Conservation (phyloP, 2,113 vertebrate genomes). For the Psittacula cyanocephala region DNA sequence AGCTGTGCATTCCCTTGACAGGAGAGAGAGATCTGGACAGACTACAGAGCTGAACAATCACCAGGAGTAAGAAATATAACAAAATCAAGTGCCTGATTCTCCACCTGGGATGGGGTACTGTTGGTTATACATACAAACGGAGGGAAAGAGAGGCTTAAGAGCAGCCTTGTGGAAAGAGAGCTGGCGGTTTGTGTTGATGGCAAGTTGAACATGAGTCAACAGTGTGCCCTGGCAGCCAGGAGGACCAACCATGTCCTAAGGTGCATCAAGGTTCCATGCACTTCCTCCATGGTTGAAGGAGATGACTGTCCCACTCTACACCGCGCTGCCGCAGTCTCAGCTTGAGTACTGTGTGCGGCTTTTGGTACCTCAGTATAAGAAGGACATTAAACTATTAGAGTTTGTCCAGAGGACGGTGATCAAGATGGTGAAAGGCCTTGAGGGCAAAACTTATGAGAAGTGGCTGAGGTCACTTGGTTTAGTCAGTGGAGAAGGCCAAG, state of each 20-base stretch:
- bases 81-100: background rate
- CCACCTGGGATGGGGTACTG: background rate
- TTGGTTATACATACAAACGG: background rate
- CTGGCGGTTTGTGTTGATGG: background rate
- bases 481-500: background rate
- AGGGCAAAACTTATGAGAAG: background rate
- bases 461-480: background rate
- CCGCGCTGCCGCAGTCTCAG: background rate
- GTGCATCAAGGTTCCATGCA: background rate
- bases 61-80: background rate
- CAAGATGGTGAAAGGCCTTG: background rate
- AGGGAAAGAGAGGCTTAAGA: background rate
- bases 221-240: background rate
- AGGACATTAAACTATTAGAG: background rate
- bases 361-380: background rate
- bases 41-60: background rate
- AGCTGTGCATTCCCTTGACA: background rate
- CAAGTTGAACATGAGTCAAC: background rate
- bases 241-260: background rate
- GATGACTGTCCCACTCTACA: background rate
- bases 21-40: background rate
- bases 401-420: background rate
- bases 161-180: background rate
- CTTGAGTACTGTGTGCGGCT: background rate
- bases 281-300: background rate